Evolutionary conservation across 2,113 vertebrate species (phyloP).

Genomic region (Myiopsitta monachus): DNA sequence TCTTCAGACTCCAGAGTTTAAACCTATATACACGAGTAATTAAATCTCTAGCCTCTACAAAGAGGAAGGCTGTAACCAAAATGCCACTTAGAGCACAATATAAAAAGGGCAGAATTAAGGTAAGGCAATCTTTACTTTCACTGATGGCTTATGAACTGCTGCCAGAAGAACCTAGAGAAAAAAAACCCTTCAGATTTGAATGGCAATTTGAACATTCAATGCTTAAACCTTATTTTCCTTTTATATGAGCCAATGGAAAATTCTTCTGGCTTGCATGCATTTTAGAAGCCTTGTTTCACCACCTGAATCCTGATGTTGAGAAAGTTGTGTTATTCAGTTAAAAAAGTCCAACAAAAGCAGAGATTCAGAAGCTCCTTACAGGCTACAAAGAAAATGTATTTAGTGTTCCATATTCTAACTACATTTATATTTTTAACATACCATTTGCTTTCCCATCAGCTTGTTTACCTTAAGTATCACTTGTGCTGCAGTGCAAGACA

Average conservation of each 20-base stretch:
- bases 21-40: neutral
- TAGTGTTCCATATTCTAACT: neutral
- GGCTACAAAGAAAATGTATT: conserved; percentile 50
- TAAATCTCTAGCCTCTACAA: conserved; percentile 14
- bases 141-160: conserved; percentile 25
- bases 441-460: neutral
- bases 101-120: neutral
- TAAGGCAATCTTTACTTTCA: neutral
- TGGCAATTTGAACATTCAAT: neutral
- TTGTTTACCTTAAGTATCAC: neutral
- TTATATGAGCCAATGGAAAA: neutral
- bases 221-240: neutral
- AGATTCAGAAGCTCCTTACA: conserved; percentile 15
- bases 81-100: conserved; percentile 8
- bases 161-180: conserved; percentile 47
- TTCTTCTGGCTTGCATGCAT: neutral
- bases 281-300: conserved; percentile 24
- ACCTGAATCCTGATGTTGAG: conserved; percentile 35
- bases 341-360: neutral
- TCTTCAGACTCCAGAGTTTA: conserved; percentile 25
- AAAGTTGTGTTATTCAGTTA: conserved; percentile 30
- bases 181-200: neutral
- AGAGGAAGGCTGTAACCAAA: conserved; percentile 47
- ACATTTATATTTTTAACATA: neutral
- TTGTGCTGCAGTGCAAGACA: neutral